Percentiles rank a stretch among this genome's conserved stretches.
These are phyloP conservation scores for Tupiocoris notatus DNA, from an alignment of 2,888 invertebrate genomes.

Conservation along the genomic window DNA sequence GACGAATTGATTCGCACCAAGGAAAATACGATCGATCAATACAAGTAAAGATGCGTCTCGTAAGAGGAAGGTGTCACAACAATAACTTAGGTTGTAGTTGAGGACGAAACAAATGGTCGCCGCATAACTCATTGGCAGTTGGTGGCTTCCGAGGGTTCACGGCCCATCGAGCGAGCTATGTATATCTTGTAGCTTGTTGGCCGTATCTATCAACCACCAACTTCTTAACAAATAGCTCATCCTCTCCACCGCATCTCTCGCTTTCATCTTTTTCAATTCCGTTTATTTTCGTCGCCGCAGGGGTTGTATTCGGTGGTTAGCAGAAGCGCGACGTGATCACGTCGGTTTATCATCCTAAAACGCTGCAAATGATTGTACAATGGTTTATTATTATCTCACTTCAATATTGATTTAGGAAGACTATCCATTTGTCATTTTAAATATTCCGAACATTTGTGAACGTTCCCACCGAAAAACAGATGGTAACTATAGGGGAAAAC, in stretches of 20 bases:
- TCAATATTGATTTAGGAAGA: no score
- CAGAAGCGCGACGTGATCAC: no score
- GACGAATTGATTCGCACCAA: background rate
- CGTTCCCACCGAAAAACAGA: no score
- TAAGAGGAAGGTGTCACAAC: constrained; percentile 18
- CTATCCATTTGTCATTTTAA: no score
- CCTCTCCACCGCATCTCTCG: constrained; percentile 3
- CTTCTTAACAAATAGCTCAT: constrained; percentile 16
- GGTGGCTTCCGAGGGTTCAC: constrained; percentile 28
- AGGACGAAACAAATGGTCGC: constrained; percentile 3
- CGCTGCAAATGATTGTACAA: no score
- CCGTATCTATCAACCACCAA: constrained; percentile 21
- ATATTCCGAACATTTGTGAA: no score
- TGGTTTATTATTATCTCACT: no score
- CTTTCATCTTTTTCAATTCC: background rate
- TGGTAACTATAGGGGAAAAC: no score
- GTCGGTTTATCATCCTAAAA: no score
- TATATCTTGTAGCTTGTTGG: constrained; percentile 27
- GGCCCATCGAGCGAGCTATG: constrained; percentile 39
- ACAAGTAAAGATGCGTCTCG: background rate
- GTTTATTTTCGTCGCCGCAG: background rate
- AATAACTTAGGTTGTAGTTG: constrained; percentile 30
- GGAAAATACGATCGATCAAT: background rate
- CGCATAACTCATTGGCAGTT: constrained; percentile 23
- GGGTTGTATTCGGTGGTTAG: no score